Evolutionary conservation across 2,113 vertebrate species (phyloP).

Genomic region (Hystrix brachyura): DNA sequence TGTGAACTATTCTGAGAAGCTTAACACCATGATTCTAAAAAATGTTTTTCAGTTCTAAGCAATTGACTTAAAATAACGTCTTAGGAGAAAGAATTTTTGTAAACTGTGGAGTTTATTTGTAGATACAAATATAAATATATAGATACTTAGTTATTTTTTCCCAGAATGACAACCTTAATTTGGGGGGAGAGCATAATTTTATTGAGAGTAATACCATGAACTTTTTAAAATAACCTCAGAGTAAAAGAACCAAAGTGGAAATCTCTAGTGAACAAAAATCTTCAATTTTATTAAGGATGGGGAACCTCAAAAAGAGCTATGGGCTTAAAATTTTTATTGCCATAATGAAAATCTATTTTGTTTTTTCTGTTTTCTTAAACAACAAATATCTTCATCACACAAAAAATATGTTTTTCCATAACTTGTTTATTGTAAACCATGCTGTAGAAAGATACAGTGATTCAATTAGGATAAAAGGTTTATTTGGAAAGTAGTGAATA

Average conservation of each 20-base stretch:
- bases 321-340: conserved; percentile 6
- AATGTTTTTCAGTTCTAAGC: conserved; percentile 10
- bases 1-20: neutral
- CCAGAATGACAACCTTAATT: neutral
- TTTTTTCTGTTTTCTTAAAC: conserved; percentile 33
- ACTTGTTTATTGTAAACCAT: neutral
- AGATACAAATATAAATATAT: neutral
- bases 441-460: neutral
- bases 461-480: neutral
- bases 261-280: neutral
- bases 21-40: neutral
- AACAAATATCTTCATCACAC: conserved; percentile 52
- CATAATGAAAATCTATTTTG: conserved; percentile 9
- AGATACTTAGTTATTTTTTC: neutral
- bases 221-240: conserved; percentile 30
- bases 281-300: neutral
- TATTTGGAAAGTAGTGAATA: neutral
- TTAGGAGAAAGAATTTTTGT: conserved; percentile 36
- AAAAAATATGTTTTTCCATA: conserved; percentile 41
- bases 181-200: neutral
- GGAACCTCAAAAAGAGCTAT: neutral
- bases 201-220: neutral
- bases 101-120: neutral
- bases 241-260: conserved; percentile 39
- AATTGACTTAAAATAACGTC: conserved; percentile 17